These are phyloP conservation scores for Chrysogorgia sp. DNA, from an alignment of 92 coral and sea anemone species.

Conservation along the genomic window DNA sequence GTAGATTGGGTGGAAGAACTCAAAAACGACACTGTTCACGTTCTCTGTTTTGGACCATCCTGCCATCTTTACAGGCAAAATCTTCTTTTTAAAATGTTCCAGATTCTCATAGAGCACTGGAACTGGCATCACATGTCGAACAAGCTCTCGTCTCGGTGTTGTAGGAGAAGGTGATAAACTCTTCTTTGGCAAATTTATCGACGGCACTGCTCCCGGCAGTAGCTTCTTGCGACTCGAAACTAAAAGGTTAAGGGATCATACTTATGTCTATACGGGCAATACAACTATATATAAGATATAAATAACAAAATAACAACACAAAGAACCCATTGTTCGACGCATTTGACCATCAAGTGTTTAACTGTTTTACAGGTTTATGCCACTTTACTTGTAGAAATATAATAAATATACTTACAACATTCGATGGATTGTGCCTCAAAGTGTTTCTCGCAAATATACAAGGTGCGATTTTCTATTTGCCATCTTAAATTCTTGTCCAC, in stretches of 20 bases:
- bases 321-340: too few relatives aligned
- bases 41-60: slow-evolving; percentile 23
- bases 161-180: neutral
- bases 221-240: neutral
- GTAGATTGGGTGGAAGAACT: neutral
- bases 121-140: neutral
- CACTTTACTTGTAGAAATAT: too few relatives aligned
- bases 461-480: too few relatives aligned
- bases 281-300: too few relatives aligned
- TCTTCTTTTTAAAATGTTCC: slow-evolving; percentile 6
- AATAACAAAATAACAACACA: too few relatives aligned
- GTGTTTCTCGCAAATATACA: too few relatives aligned
- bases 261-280: too few relatives aligned
- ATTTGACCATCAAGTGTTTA: too few relatives aligned
- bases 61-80: neutral
- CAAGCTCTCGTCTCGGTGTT: slow-evolving; percentile 15
- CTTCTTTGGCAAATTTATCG: slow-evolving; percentile 18
- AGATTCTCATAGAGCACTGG: slow-evolving; percentile 11
- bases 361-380: too few relatives aligned
- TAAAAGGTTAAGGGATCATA: neutral
- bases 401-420: slow-evolving; percentile 3
- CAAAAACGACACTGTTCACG: neutral
- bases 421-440: neutral
- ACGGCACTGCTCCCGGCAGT: neutral
- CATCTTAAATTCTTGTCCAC: too few relatives aligned